These are phyloP conservation scores for Rhingia rostrata DNA, from an alignment of 2,888 invertebrate genomes.

Conservation along the genomic window DNA sequence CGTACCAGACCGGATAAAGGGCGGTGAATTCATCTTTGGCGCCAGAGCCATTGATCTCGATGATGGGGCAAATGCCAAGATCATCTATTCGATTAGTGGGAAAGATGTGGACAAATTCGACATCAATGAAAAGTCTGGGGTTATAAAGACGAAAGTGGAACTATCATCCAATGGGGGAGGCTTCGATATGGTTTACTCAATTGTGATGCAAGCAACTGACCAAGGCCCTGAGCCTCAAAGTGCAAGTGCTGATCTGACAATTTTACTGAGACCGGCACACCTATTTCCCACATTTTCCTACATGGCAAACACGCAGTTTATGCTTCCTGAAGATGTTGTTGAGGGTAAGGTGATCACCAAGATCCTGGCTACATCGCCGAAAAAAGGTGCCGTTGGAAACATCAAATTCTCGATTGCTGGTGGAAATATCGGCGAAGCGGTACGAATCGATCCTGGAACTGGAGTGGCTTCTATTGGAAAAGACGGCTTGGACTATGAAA, in stretches of 20 bases:
- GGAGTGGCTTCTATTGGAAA: conserved; percentile 92
- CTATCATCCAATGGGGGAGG: conserved; percentile 85
- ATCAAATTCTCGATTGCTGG: conserved; percentile 94
- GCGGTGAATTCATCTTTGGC: conserved; percentile 95
- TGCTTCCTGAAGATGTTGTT: conserved; percentile 90
- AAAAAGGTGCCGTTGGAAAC: conserved; percentile 88
- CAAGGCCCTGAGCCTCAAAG: conserved; percentile 88
- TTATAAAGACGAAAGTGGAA: conserved; percentile 90
- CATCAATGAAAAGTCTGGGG: conserved; percentile 92
- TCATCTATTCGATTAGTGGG: conserved; percentile 90
- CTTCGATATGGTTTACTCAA: conserved; percentile 86
- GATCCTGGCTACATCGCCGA: conserved; percentile 91
- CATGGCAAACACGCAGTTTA: conserved; percentile 88
- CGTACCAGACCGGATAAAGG: conserved; percentile 90
- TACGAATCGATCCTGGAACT: conserved; percentile 89
- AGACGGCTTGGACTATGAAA: conserved; percentile 93
- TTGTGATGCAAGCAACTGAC: conserved; percentile 92
- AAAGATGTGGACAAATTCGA: conserved; percentile 90
- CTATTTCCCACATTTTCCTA: conserved; percentile 91
- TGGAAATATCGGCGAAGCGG: conserved; percentile 95
- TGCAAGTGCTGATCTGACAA: conserved; percentile 89
- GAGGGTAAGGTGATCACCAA: conserved; percentile 91
- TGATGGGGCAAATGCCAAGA: conserved; percentile 90
- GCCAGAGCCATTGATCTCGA: conserved; percentile 94
- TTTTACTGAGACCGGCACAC: conserved; percentile 90